Percentiles rank a stretch among this genome's conserved stretches.
These are phyloP conservation scores for Nettapus auritus DNA, from an alignment of 2,113 vertebrate genomes.

Conservation along the genomic window DNA sequence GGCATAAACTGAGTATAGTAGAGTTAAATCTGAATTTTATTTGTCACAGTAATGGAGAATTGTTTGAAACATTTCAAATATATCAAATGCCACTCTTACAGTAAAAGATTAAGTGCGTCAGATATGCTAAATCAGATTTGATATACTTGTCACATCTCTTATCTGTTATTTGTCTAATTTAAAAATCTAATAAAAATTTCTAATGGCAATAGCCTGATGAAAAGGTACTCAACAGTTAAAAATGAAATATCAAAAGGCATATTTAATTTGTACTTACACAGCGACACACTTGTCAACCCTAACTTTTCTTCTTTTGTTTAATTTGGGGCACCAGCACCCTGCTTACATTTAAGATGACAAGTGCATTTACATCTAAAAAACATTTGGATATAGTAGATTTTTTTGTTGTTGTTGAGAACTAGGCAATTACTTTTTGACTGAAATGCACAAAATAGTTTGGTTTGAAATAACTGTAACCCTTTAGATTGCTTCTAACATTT, in stretches of 20 bases:
- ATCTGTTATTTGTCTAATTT: slow-evolving; percentile 42
- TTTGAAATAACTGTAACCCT: slow-evolving; percentile 21
- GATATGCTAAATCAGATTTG: slow-evolving; percentile 34
- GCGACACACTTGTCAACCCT: slow-evolving; percentile 54
- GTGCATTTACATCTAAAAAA: slow-evolving; percentile 65
- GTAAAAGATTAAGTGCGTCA: slow-evolving; percentile 9
- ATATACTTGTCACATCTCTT: slow-evolving; percentile 61
- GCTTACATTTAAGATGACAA: slow-evolving; percentile 65
- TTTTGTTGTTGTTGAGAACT: not conserved
- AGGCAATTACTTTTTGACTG: slow-evolving; percentile 33
- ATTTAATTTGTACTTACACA: slow-evolving; percentile 58
- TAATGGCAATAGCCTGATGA: slow-evolving; percentile 46
- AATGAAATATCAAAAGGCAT: slow-evolving; percentile 58
- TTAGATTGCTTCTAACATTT: not conserved
- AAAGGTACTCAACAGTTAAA: slow-evolving; percentile 56
- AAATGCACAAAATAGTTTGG: slow-evolving; percentile 30
- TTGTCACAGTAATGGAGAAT: not conserved
- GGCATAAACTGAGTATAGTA: not conserved
- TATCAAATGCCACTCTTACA: not conserved
- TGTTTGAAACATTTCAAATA: slow-evolving; percentile 50
- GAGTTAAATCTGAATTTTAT: not conserved
- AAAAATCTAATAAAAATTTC: slow-evolving; percentile 15
- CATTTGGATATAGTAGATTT: slow-evolving; percentile 24
- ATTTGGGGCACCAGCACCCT: slow-evolving; percentile 51
- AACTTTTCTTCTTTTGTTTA: slow-evolving; percentile 61